A percentile compares a stretch with the other conserved stretches of the same genome.
Conservation (phyloP, 2,797 vertebrate species). For the Moxostoma hubbsi region DNA sequence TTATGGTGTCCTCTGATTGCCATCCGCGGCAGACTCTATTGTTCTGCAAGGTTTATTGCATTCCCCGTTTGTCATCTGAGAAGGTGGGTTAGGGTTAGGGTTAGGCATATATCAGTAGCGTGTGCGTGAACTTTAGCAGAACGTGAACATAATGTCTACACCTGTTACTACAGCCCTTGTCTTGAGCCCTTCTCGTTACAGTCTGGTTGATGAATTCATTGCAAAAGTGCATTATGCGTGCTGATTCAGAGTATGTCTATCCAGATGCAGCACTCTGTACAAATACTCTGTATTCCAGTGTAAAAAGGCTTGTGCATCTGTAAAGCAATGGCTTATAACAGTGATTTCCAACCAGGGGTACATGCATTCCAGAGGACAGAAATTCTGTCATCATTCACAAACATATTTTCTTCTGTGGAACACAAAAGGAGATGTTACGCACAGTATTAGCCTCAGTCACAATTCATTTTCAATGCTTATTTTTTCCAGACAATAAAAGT, state of each 20-base stretch:
- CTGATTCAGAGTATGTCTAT: neutral
- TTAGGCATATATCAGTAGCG: neutral
- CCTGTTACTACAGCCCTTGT: constrained; percentile 10
- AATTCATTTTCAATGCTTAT: no score
- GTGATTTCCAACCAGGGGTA: no score
- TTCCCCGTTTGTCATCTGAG: constrained; percentile 15
- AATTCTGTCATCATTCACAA: no score
- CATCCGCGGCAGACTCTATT: constrained; percentile 33
- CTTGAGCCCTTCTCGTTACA: constrained; percentile 3
- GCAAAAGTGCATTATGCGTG: no score
- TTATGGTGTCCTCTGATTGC: neutral
- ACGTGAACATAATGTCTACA: constrained; percentile 27
- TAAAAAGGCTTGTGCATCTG: neutral
- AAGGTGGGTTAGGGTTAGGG: no score
- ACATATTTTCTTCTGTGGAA: no score
- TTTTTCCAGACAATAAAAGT: no score
- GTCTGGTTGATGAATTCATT: constrained; percentile 17
- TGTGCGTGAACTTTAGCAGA: constrained; percentile 17
- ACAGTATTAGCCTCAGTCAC: no score
- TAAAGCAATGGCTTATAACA: neutral
- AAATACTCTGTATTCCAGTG: no score
- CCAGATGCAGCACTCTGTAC: constrained; percentile 11
- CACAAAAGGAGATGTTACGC: no score
- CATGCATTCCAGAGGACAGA: no score
- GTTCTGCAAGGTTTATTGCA: constrained; percentile 28